Percentiles rank a stretch among this genome's conserved stretches.
Evolutionary conservation across 1,140 invertebrate genomes (phyloP).

Genomic region (Daktulosphaira vitifoliae): DNA sequence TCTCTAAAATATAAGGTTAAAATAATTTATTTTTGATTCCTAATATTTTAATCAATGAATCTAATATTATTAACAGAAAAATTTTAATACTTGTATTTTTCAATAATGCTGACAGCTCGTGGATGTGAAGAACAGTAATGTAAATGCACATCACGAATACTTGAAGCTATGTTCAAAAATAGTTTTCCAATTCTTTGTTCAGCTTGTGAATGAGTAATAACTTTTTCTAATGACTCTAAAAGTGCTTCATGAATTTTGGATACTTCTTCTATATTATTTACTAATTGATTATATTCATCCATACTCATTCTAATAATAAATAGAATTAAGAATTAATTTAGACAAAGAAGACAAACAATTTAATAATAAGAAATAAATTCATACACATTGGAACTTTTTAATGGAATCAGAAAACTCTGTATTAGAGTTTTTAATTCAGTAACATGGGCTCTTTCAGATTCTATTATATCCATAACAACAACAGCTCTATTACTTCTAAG

Average conservation of each 20-base stretch:
- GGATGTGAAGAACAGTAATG: constrained; percentile 88
- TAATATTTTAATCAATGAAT: not conserved
- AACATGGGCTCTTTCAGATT: constrained; percentile 83
- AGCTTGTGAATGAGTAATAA: constrained; percentile 53
- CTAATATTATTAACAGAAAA: not conserved
- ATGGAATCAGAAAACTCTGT: constrained; percentile 71
- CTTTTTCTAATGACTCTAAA: constrained; percentile 65
- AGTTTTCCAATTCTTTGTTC: constrained; percentile 84
- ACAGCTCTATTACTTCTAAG: constrained; percentile 62
- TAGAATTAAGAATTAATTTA: not conserved
- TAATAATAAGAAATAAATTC: constrained; percentile 42
- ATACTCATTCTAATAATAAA: constrained; percentile 59
- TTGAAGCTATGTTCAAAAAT: constrained; percentile 77
- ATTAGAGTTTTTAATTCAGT: constrained; percentile 75
- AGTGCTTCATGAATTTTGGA: constrained; percentile 73
- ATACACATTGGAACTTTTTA: constrained; percentile 78
- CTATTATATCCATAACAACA: constrained; percentile 85
- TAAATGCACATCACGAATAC: constrained; percentile 76
- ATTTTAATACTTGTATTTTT: constrained; percentile 75
- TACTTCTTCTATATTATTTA: constrained; percentile 81
- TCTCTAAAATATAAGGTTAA: constrained; percentile 51
- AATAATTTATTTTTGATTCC: not conserved
- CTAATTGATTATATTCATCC: constrained; percentile 75
- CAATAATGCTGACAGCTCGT: constrained; percentile 79
- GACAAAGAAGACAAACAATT: not conserved